These are phyloP conservation scores for Drosophila stalkeri DNA, from an alignment of 2,888 invertebrate species.

Conservation along the genomic window DNA sequence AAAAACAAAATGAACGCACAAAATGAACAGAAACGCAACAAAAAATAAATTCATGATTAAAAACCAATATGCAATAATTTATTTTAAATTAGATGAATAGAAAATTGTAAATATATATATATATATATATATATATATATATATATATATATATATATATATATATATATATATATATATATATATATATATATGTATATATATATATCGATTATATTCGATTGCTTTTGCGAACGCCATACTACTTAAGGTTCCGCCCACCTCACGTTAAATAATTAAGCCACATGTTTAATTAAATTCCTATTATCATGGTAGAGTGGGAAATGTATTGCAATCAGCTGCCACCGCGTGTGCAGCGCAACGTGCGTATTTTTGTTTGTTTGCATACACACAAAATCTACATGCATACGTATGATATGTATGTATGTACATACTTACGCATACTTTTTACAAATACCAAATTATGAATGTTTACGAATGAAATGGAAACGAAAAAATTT, in stretches of 20 bases:
- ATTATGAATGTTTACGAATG: slow-evolving; percentile 81
- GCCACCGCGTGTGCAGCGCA: slow-evolving; percentile 48
- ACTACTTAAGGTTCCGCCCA: slow-evolving; percentile 38
- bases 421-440: slow-evolving; percentile 66
- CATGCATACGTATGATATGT: slow-evolving; percentile 55
- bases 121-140: too few species aligned
- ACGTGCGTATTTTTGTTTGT: slow-evolving; percentile 60
- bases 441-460: slow-evolving; percentile 79
- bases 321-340: slow-evolving; percentile 49
- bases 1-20: slow-evolving; percentile 53
- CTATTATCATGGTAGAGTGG: slow-evolving; percentile 15
- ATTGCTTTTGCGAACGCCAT: slow-evolving; percentile 68
- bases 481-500: slow-evolving; percentile 81
- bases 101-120: slow-evolving; percentile 14
- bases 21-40: slow-evolving; percentile 57
- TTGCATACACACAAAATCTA: slow-evolving; percentile 59
- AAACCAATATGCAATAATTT: slow-evolving; percentile 54
- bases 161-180: slow-evolving; percentile 53
- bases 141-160: too few species aligned
- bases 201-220: slow-evolving; percentile 70
- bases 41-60: slow-evolving; percentile 33
- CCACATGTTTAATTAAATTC: slow-evolving; percentile 34
- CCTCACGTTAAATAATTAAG: slow-evolving; percentile 38
- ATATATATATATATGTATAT: slow-evolving; percentile 41
- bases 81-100: slow-evolving; percentile 49